Conservation (phyloP, 23 tunicate species). For the Oikopleura albicans region DNA sequence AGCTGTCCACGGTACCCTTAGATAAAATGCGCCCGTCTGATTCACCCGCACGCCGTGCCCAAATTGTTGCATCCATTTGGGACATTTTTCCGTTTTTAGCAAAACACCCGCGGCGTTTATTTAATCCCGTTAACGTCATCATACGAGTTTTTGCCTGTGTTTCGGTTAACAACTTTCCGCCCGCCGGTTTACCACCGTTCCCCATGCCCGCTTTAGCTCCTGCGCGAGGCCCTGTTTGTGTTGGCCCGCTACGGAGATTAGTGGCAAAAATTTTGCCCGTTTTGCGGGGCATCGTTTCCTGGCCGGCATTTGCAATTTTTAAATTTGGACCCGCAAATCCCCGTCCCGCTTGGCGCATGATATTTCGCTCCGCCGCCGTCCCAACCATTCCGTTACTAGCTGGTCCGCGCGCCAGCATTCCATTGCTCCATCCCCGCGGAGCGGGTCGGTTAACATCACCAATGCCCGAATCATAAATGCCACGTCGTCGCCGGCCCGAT, state of each 20-base stretch:
- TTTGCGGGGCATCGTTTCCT: neutral
- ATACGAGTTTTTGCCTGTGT: neutral
- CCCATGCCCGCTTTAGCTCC: neutral
- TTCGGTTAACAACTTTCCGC: neutral
- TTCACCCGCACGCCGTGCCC: constrained; percentile 9
- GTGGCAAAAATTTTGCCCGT: neutral
- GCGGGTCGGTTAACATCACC: neutral
- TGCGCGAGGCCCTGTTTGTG: neutral
- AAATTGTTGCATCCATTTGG: neutral
- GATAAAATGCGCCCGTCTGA: constrained; percentile 8
- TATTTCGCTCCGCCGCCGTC: neutral
- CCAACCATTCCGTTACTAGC: neutral
- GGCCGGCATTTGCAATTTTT: neutral
- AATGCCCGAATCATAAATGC: neutral
- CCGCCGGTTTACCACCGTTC: neutral
- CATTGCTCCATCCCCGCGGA: neutral
- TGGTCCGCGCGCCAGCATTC: neutral
- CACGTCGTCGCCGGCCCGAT: neutral
- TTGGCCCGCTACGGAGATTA: neutral
- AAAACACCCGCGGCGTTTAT: neutral
- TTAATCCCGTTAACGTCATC: neutral
- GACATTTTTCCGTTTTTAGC: neutral
- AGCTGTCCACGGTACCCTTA: neutral
- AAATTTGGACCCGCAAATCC: neutral
- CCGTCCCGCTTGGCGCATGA: neutral